phyloP scores from a whole-genome alignment of 1,140 invertebrate species.

The Drosophila repletoides region DNA sequence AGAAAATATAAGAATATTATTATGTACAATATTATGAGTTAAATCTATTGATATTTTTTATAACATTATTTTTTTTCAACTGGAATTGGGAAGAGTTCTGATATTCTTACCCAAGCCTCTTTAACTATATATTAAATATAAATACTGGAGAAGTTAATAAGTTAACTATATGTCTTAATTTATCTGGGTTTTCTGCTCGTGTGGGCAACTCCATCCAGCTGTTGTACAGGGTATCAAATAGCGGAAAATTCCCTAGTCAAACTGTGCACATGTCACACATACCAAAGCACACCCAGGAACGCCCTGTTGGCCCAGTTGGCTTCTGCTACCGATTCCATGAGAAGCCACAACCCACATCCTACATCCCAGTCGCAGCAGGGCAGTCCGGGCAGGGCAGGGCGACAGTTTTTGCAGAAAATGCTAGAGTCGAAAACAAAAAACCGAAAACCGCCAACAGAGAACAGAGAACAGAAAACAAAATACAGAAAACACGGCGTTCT shows the following conservation, averaged over 20 bases:
- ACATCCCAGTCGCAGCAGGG: conserved; percentile 45
- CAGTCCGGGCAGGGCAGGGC: too few species aligned
- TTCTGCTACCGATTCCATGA: background rate
- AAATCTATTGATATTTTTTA: too few species aligned
- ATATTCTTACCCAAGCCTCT: too few species aligned
- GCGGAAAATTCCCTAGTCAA: conserved; percentile 39
- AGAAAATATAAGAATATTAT: too few species aligned
- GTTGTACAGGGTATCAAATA: background rate
- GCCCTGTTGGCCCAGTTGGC: background rate
- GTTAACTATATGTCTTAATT: too few species aligned
- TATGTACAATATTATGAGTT: too few species aligned
- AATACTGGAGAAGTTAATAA: too few species aligned
- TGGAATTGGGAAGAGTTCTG: too few species aligned
- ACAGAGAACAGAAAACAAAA: conserved; percentile 17
- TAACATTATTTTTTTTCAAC: too few species aligned
- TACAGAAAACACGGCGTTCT: conserved; percentile 21
- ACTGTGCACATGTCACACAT: conserved; percentile 38
- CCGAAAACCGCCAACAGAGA: background rate
- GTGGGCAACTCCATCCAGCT: background rate
- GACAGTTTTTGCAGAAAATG: conserved; percentile 47
- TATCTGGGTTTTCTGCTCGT: too few species aligned
- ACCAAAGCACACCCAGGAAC: conserved; percentile 19
- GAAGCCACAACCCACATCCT: background rate
- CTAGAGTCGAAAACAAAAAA: conserved; percentile 21
- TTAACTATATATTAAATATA: too few species aligned